phyloP scores from a whole-genome alignment of 2,113 vertebrate species.

The Panthera uncia region DNA sequence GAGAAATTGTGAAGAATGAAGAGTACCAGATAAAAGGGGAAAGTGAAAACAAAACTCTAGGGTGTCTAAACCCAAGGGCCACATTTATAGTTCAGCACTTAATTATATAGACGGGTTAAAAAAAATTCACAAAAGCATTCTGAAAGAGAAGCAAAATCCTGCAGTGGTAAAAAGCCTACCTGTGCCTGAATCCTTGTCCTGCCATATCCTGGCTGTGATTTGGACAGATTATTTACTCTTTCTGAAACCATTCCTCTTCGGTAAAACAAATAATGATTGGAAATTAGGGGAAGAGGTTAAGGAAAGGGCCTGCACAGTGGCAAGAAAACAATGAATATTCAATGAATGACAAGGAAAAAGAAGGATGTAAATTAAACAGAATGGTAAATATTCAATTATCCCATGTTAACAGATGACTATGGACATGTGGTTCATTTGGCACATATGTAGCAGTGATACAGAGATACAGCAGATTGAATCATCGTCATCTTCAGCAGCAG shows the following conservation, averaged over 20 bases:
- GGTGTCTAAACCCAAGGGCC: background rate
- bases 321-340: background rate
- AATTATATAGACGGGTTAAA: background rate
- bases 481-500: background rate
- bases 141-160: background rate
- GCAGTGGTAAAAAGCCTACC: background rate
- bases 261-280: background rate
- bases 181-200: background rate
- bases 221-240: background rate
- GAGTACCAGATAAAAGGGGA: background rate
- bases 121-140: background rate
- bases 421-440: background rate
- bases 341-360: constrained; percentile 4
- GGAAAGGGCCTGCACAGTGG: background rate
- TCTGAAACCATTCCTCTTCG: background rate
- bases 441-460: background rate
- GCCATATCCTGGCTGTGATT: background rate
- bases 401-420: background rate
- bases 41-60: background rate
- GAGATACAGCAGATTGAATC: background rate
- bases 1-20: background rate
- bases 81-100: background rate
- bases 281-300: background rate
- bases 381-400: background rate
- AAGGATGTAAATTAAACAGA: background rate